These are phyloP conservation scores for Hippocampus barbouri DNA, from an alignment of 2,113 vertebrate genomes.

Conservation along the genomic window DNA sequence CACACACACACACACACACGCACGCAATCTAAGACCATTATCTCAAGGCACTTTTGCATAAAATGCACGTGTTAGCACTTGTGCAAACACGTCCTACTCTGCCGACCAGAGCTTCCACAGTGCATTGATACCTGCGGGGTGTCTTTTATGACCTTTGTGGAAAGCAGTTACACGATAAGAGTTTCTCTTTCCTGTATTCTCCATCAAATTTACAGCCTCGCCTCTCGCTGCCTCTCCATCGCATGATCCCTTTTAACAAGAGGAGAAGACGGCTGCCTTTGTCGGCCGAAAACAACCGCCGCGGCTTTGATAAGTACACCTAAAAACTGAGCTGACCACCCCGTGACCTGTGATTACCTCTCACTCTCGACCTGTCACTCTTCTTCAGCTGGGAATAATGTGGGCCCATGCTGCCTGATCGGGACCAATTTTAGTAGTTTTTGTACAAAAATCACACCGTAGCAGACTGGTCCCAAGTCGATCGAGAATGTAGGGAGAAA, in stretches of 20 bases:
- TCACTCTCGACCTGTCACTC: neutral
- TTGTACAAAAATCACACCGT: neutral
- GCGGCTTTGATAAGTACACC: neutral
- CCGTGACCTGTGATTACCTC: constrained; percentile 1
- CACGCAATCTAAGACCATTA: constrained; percentile 48
- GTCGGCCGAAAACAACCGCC: constrained; percentile 22
- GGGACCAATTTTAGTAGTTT: neutral
- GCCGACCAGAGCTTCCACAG: constrained; percentile 29
- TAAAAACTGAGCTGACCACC: neutral
- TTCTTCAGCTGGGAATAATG: neutral
- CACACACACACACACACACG: too few relatives aligned
- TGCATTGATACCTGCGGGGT: constrained; percentile 24
- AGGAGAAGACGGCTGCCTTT: constrained; percentile 41
- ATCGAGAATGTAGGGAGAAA: too few relatives aligned
- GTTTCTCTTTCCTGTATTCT: constrained; percentile 13
- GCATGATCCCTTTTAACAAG: constrained; percentile 24
- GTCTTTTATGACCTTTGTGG: constrained; percentile 30
- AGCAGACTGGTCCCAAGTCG: neutral
- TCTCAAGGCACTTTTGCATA: constrained; percentile 53
- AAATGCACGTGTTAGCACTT: constrained; percentile 26
- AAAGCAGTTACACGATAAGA: constrained; percentile 36
- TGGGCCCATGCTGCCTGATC: neutral
- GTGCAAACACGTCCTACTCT: constrained; percentile 40
- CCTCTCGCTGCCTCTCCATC: constrained; percentile 26
- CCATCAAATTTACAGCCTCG: constrained; percentile 30